Conservation (phyloP, 2,113 vertebrate genomes). For the Mionectes macconnelli region DNA sequence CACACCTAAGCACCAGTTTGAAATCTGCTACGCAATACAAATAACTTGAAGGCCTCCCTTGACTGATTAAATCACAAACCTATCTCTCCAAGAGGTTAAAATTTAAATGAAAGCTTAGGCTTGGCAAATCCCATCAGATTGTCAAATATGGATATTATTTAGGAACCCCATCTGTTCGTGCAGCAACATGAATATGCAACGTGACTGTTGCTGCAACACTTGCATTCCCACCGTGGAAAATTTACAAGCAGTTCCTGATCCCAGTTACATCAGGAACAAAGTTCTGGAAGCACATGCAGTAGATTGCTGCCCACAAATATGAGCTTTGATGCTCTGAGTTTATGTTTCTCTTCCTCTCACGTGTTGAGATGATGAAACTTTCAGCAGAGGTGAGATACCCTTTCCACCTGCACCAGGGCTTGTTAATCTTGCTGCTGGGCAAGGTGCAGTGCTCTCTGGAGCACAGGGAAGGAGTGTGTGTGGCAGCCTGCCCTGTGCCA, state of each 20-base stretch:
- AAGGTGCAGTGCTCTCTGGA: not conserved
- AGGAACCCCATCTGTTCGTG: conserved; percentile 57
- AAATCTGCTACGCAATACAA: not conserved
- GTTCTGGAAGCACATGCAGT: not conserved
- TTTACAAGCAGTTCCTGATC: not conserved
- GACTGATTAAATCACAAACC: conserved; percentile 16
- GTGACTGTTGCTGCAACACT: conserved; percentile 32
- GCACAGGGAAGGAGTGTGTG: rapidly evolving
- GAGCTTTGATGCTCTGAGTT: not conserved
- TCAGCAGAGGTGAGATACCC: not conserved
- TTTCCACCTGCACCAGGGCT: rapidly evolving
- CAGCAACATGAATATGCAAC: conserved; percentile 53
- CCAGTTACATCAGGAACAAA: conserved; percentile 1
- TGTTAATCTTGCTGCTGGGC: not conserved
- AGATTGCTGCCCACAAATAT: not conserved
- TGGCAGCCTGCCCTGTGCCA: not conserved
- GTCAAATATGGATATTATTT: conserved; percentile 52
- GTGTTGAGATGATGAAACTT: not conserved
- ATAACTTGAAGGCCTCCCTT: not conserved
- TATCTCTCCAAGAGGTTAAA: conserved; percentile 33
- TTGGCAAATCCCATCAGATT: conserved; percentile 51
- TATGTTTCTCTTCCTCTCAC: not conserved
- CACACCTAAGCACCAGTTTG: not conserved
- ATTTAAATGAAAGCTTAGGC: conserved; percentile 41
- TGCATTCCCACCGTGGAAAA: conserved; percentile 29